phyloP scores from a whole-genome alignment of 1,140 invertebrate genomes.

The Drosophila pruinosa region DNA sequence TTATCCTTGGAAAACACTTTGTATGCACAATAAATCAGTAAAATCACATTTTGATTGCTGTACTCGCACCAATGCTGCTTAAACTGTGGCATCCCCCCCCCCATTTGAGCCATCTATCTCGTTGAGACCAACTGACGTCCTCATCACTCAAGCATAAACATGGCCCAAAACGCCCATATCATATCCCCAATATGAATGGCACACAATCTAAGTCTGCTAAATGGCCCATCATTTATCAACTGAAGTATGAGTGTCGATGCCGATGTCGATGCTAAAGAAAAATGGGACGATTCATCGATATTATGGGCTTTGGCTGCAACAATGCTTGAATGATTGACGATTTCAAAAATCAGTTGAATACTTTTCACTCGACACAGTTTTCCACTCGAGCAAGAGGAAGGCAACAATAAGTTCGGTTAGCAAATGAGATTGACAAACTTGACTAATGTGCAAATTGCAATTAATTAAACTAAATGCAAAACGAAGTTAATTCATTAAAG shows the following conservation, averaged over 20 bases:
- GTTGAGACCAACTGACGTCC: not conserved
- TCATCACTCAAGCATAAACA: constrained; percentile 13
- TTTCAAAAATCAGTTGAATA: not conserved
- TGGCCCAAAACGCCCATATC: constrained; percentile 4
- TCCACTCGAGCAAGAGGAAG: not conserved
- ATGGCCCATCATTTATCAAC: constrained; percentile 22
- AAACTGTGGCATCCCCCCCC: not conserved
- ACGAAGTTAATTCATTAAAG: not conserved
- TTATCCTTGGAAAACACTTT: not conserved
- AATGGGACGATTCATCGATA: not conserved
- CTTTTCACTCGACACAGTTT: not conserved
- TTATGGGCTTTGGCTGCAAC: not conserved
- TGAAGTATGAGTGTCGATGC: not conserved
- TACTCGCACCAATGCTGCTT: not conserved
- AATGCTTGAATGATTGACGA: not conserved
- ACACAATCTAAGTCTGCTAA: not conserved
- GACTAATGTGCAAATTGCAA: too few relatives aligned
- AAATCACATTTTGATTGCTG: constrained; percentile 44
- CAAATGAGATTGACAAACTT: too few relatives aligned
- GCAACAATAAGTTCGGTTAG: too few relatives aligned
- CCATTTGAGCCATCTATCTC: constrained; percentile 7
- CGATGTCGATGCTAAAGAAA: too few relatives aligned
- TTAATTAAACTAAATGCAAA: too few relatives aligned
- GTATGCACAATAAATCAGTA: constrained; percentile 37
- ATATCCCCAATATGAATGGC: not conserved